Conservation (phyloP, 2,797 vertebrate species). For the Macroramphosus scolopax region DNA sequence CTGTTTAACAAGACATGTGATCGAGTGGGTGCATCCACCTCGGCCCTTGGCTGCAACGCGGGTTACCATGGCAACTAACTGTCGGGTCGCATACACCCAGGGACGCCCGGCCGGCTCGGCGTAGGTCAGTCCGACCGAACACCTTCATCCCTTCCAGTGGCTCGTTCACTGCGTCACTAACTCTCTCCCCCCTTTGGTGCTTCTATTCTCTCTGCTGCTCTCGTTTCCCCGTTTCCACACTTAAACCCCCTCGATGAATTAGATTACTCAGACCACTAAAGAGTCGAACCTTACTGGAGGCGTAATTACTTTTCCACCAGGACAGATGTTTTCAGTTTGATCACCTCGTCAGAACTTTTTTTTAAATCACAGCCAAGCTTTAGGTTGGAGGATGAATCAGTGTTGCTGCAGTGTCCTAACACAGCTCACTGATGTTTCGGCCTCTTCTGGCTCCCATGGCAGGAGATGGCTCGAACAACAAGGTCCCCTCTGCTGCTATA, state of each 20-base stretch:
- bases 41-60: slow-evolving; percentile 36
- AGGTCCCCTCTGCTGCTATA: slow-evolving; percentile 52
- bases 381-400: slow-evolving; percentile 11
- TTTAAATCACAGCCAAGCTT: too few relatives aligned
- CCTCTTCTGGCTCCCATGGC: slow-evolving; percentile 6
- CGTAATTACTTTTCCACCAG: slow-evolving; percentile 29
- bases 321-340: slow-evolving; percentile 49
- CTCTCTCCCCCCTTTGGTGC: slow-evolving; percentile 48
- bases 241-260: slow-evolving; percentile 10
- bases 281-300: slow-evolving; percentile 6
- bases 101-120: slow-evolving; percentile 35
- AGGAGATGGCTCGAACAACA: slow-evolving; percentile 20
- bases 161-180: slow-evolving; percentile 58
- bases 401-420: slow-evolving; percentile 1
- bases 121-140: slow-evolving; percentile 37
- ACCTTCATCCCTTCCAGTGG: slow-evolving; percentile 45
- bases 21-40: slow-evolving; percentile 14
- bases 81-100: slow-evolving; percentile 53
- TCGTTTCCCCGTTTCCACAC: slow-evolving; percentile 41
- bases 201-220: slow-evolving; percentile 36
- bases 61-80: slow-evolving; percentile 44
- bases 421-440: slow-evolving; percentile 26
- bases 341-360: slow-evolving; percentile 28
- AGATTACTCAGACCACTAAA: slow-evolving; percentile 33
- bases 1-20: not conserved